Evolutionary conservation across 1,140 invertebrate species (phyloP).

Genomic region (Drosophila pseudoananassae): DNA sequence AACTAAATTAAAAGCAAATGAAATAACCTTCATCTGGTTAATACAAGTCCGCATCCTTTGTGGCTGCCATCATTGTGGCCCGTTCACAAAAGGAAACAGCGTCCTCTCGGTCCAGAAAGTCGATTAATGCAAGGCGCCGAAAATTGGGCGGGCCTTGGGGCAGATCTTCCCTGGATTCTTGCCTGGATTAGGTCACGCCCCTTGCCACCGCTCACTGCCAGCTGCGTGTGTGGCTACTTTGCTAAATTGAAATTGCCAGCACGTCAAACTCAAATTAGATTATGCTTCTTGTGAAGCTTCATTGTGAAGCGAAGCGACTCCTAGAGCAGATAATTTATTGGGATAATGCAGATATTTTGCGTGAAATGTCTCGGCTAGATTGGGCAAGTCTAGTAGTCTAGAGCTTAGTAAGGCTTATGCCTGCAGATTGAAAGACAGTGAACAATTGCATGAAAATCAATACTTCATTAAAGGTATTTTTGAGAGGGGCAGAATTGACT

Average conservation of each 20-base stretch:
- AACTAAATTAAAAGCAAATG: slow-evolving; percentile 79
- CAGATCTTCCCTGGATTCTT: slow-evolving; percentile 15
- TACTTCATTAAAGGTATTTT: no score
- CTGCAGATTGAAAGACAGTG: not conserved
- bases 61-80: slow-evolving; percentile 51
- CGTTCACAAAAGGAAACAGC: slow-evolving; percentile 30
- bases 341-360: slow-evolving; percentile 9
- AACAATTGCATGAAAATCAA: not conserved
- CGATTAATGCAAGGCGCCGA: slow-evolving; percentile 48
- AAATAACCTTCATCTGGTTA: slow-evolving; percentile 74
- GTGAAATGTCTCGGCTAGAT: not conserved
- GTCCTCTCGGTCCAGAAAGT: slow-evolving; percentile 25
- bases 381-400: not conserved
- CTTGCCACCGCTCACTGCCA: not conserved
- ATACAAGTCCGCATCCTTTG: slow-evolving; percentile 59
- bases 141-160: slow-evolving; percentile 40
- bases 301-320: slow-evolving; percentile 32
- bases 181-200: slow-evolving; percentile 35
- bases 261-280: slow-evolving; percentile 55
- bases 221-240: slow-evolving; percentile 21
- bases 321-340: slow-evolving; percentile 23
- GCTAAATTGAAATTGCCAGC: slow-evolving; percentile 52
- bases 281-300: slow-evolving; percentile 5
- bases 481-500: no score
- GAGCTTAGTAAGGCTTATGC: not conserved